Evolutionary conservation across 2,797 vertebrate genomes (phyloP), one percentile per base, ranked within the genome.

Genomic region (Graptemys geographica): DNA sequence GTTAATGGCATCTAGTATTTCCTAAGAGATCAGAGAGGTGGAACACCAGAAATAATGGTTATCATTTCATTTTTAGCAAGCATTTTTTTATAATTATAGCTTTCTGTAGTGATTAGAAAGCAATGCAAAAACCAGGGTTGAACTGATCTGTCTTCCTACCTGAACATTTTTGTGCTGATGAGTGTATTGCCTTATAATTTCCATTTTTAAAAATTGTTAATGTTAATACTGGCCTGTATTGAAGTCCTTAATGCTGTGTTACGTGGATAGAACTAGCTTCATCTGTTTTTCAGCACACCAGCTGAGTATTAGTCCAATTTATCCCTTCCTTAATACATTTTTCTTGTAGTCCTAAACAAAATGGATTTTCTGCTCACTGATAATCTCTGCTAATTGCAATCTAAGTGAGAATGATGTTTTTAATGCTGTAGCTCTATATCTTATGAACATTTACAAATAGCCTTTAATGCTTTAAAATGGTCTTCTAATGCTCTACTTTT

Each of bases 81-180:
- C 57, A 51, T 27, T 90, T 89, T 89, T 91, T 31, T 13, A 5
- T 84, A 94, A 87, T n/a, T 90, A 69, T 83, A 69, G 79, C 25
- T 85, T 94, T 92, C 44, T 2, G 1, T 28, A 92, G 72, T 21
- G 23, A 89, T 89, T 88, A 90, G 69, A 94, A 96, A 90, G 59
- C 51, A 91, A 78, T 33, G 37, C 44, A 83, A 91, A 83, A 31
- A 23, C 88, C 33, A 37, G 41, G 55, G 83, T 52, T 86, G 55
- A 84, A 76, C 33, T 87, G 55, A n/a, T 85, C 79, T 74, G 10
- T 87, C 81, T 86, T 44, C 79, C 18, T 62, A 28, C 69, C 59
- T 91, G 51, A 92, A 88, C 37, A n/a, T n/a, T 90, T 89, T 92
- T 37, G 11, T 90, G 89, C 52, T 72, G 76, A 49, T 7, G 15